Conservation (phyloP, 2,888 invertebrate species). For the Ormyrus pomaceus region DNA sequence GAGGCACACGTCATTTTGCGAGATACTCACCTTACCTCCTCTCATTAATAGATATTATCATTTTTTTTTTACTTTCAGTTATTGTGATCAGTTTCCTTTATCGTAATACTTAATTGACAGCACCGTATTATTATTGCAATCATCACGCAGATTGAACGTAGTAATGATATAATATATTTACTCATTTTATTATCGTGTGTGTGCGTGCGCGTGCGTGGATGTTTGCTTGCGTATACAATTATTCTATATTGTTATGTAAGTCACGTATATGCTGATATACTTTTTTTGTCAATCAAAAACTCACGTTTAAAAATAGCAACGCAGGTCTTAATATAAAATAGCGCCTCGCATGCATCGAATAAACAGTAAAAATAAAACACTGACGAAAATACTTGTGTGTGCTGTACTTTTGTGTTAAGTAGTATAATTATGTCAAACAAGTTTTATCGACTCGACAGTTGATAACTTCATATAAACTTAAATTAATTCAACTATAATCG, state of each 20-base stretch:
- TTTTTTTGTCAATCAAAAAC: neutral
- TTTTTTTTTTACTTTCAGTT: constrained; percentile 22
- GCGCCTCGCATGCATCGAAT: neutral
- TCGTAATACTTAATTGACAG: constrained; percentile 27
- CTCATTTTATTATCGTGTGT: constrained; percentile 1
- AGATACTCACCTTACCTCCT: neutral
- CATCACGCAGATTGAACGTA: constrained; percentile 25
- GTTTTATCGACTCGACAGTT: no score
- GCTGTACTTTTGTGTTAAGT: no score
- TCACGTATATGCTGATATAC: neutral
- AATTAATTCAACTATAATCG: no score
- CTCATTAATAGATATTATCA: constrained; percentile 38
- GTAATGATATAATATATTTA: neutral
- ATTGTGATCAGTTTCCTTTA: constrained; percentile 29
- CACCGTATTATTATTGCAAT: constrained; percentile 20
- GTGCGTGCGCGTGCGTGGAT: neutral
- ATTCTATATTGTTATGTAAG: constrained; percentile 13
- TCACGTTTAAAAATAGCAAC: constrained; percentile 12
- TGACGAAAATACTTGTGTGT: no score
- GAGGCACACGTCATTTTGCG: constrained; percentile 25
- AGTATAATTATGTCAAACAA: no score
- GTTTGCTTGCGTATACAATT: neutral
- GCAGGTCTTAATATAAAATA: no score
- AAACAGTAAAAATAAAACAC: neutral
- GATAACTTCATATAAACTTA: no score